These are phyloP conservation scores for Helicoverpa assulta DNA, from an alignment of 2,888 invertebrate species.

Conservation along the genomic window DNA sequence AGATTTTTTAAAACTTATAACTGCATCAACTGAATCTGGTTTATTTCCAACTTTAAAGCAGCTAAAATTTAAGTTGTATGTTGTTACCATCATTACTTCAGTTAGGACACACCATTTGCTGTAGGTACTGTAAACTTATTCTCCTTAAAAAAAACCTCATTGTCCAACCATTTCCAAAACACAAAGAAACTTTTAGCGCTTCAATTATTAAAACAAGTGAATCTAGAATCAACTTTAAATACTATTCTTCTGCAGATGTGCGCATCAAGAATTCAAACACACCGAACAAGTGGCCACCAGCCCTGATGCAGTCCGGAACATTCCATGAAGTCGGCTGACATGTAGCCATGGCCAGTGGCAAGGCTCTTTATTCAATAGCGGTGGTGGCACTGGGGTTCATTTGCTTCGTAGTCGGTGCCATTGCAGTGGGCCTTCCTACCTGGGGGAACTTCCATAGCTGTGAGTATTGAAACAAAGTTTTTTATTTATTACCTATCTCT, in stretches of 20 bases:
- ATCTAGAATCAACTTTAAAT: background rate
- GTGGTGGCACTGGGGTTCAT: constrained; percentile 93
- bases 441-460: constrained; percentile 96
- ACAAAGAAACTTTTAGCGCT: background rate
- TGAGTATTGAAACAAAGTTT: constrained; percentile 74
- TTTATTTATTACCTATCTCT: background rate
- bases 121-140: no score
- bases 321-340: constrained; percentile 81
- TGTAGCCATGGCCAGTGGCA: constrained; percentile 91
- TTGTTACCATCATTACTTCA: background rate
- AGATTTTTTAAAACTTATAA: background rate
- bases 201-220: background rate
- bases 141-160: no score
- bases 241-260: constrained; percentile 72
- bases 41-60: background rate
- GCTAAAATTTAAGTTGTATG: background rate
- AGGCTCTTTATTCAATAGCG: constrained; percentile 92
- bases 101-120: no score
- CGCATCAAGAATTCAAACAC: constrained; percentile 41
- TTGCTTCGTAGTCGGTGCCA: constrained; percentile 95
- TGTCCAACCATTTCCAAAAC: background rate
- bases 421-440: constrained; percentile 95
- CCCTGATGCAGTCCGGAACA: constrained; percentile 80
- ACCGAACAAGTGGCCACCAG: constrained; percentile 61
- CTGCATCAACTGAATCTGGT: background rate